These are phyloP conservation scores for Pinna nobilis DNA, from an alignment of 1,140 invertebrate species.

Conservation along the genomic window DNA sequence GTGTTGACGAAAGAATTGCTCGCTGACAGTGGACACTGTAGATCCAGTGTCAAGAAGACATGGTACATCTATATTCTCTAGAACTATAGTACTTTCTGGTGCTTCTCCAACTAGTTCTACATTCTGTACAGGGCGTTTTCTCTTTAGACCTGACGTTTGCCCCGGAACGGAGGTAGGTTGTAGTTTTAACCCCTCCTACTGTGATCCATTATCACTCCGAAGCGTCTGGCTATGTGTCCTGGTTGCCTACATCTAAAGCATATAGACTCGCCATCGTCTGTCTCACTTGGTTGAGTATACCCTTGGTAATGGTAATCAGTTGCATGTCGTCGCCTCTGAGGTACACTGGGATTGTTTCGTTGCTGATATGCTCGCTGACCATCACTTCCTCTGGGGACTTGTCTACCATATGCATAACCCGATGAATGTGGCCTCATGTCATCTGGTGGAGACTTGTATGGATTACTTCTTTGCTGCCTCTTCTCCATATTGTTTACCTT, in stretches of 20 bases:
- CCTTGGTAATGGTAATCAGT: too few relatives aligned
- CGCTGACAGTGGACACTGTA: slow-evolving; percentile 1
- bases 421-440: neutral
- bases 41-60: slow-evolving; percentile 20
- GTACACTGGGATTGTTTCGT: neutral
- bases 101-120: neutral
- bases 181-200: slow-evolving; percentile 25
- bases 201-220: neutral
- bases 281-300: too few relatives aligned
- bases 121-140: neutral
- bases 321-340: neutral
- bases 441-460: too few relatives aligned
- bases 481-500: neutral
- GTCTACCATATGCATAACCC: neutral
- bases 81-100: neutral
- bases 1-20: neutral
- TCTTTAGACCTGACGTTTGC: neutral
- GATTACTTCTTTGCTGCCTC: neutral
- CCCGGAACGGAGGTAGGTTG: slow-evolving; percentile 3
- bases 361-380: neutral
- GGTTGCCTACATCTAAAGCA: slow-evolving; percentile 21
- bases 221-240: slow-evolving; percentile 23
- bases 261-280: too few relatives aligned
- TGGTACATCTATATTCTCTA: neutral
- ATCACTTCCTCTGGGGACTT: neutral